phyloP scores from a whole-genome alignment of 2,888 invertebrate species.

The Nomada lathburiana region DNA sequence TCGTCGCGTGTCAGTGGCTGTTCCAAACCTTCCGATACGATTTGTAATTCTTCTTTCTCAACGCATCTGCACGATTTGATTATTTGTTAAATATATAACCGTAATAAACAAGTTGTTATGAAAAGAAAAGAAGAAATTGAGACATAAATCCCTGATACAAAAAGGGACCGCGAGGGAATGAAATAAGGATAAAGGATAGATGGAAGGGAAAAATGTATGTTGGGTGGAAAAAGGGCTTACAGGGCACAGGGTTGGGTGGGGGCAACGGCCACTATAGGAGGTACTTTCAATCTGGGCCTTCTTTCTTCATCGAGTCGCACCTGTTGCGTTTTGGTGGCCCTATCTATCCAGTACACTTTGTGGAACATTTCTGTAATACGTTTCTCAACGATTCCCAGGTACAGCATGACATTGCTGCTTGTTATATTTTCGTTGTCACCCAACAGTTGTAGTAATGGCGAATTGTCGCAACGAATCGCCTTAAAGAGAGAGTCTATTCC shows the following conservation, averaged over 20 bases:
- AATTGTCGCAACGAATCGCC: slow-evolving; percentile 89
- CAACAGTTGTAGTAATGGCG: slow-evolving; percentile 89
- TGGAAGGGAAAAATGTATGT: slow-evolving; percentile 7
- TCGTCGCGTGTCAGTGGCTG: slow-evolving; percentile 81
- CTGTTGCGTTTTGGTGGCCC: slow-evolving; percentile 75
- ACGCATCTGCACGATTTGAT: slow-evolving; percentile 82
- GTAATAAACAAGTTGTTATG: background rate
- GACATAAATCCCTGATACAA: background rate
- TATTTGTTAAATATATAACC: background rate
- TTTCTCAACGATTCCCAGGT: slow-evolving; percentile 93
- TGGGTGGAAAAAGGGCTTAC: slow-evolving; percentile 77
- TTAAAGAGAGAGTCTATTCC: slow-evolving; percentile 86
- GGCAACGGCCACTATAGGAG: slow-evolving; percentile 82
- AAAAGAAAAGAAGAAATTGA: background rate
- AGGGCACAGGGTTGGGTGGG: slow-evolving; percentile 85
- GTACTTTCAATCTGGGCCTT: slow-evolving; percentile 78
- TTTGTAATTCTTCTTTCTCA: slow-evolving; percentile 85
- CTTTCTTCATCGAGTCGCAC: slow-evolving; percentile 80
- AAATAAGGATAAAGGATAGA: background rate
- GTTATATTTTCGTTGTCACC: slow-evolving; percentile 91
- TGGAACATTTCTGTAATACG: slow-evolving; percentile 89
- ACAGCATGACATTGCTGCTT: slow-evolving; percentile 91
- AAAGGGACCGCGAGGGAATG: background rate
- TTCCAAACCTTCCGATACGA: slow-evolving; percentile 84
- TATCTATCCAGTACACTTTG: slow-evolving; percentile 84